A percentile compares a stretch with the other conserved stretches of the same genome.
Conservation (phyloP, 2,888 invertebrate species). For the Apoda limacodes region DNA sequence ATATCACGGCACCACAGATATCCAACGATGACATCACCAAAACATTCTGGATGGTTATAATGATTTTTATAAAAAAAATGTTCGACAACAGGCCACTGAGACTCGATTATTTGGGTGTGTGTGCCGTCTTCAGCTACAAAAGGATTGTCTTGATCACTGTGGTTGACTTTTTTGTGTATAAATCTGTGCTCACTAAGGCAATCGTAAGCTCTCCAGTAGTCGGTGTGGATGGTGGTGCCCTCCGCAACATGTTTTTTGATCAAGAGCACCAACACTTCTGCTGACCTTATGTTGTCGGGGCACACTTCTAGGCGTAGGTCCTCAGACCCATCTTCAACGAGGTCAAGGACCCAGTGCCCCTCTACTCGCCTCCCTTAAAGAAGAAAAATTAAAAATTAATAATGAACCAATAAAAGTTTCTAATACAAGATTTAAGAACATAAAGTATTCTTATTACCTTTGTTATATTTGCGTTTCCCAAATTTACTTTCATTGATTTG, state of each 20-base stretch:
- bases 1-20: conserved; percentile 12
- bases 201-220: conserved; percentile 9
- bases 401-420: conserved; percentile 17
- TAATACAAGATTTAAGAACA: too few species aligned
- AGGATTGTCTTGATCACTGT: conserved; percentile 8
- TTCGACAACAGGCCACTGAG: too few species aligned
- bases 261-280: conserved; percentile 15
- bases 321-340: conserved; percentile 17
- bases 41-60: conserved; percentile 1
- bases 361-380: conserved; percentile 7
- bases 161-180: conserved; percentile 13
- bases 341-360: conserved; percentile 18
- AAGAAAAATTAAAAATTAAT: conserved; percentile 19
- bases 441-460: too few species aligned
- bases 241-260: conserved; percentile 21
- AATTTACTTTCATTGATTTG: conserved; percentile 21
- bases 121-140: conserved; percentile 10
- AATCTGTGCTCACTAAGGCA: too few species aligned
- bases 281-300: conserved; percentile 11
- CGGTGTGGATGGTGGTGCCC: conserved; percentile 14
- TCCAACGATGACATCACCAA: conserved; percentile 8
- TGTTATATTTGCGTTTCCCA: conserved; percentile 19
- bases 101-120: conserved; percentile 9
- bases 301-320: conserved; percentile 16
- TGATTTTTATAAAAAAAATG: not conserved